phyloP scores from a whole-genome alignment of 2,888 invertebrate genomes.

The Microdon myrmicae region DNA sequence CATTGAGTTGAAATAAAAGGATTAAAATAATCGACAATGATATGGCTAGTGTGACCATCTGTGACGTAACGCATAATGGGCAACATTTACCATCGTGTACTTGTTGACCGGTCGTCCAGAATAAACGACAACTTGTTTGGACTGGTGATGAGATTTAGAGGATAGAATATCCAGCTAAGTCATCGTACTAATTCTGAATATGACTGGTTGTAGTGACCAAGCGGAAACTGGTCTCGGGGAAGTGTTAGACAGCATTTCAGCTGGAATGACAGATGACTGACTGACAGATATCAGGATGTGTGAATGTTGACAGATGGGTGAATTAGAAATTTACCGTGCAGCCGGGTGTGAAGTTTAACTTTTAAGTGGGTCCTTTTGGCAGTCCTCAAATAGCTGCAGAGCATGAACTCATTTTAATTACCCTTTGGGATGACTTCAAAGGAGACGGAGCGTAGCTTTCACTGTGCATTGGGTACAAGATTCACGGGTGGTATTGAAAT shows the following conservation, averaged over 20 bases:
- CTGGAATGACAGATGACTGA: constrained; percentile 50
- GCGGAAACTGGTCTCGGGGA: constrained; percentile 24
- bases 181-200: constrained; percentile 35
- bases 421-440: no score
- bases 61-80: constrained; percentile 19
- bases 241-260: constrained; percentile 13
- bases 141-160: constrained; percentile 4
- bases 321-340: no score
- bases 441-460: no score
- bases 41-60: constrained; percentile 32
- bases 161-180: constrained; percentile 28
- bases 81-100: constrained; percentile 7
- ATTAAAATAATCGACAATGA: constrained; percentile 44
- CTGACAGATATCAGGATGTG: constrained; percentile 37
- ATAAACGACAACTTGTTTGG: constrained; percentile 48
- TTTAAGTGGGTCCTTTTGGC: no score
- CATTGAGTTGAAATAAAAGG: constrained; percentile 51
- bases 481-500: no score
- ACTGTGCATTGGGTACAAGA: no score
- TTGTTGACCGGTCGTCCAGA: constrained; percentile 28
- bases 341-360: no score
- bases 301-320: no score
- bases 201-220: constrained; percentile 30
- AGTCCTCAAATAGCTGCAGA: no score
- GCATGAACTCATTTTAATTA: no score